These are phyloP conservation scores for Herpetotheres cachinnans DNA, from an alignment of 2,113 vertebrate species.

Conservation along the genomic window DNA sequence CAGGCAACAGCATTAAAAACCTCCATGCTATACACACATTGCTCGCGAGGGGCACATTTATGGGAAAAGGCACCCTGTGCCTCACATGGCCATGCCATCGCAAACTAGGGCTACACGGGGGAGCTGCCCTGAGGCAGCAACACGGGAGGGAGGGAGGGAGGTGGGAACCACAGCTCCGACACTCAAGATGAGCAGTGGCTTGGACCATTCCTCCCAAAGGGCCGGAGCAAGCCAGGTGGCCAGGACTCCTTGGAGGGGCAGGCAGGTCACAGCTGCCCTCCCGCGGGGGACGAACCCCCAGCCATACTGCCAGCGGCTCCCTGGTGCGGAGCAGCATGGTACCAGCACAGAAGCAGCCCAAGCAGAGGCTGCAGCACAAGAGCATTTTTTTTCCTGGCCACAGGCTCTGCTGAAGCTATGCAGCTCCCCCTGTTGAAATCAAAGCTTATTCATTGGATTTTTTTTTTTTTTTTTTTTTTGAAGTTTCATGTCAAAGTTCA, in stretches of 20 bases:
- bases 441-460: background rate
- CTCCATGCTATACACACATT: accelerated
- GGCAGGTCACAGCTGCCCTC: background rate
- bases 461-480: too few relatives aligned
- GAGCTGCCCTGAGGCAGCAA: background rate
- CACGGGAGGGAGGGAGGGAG: too few relatives aligned
- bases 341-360: accelerated
- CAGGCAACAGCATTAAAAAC: background rate
- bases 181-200: background rate
- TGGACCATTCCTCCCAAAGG: background rate
- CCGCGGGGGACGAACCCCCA: background rate
- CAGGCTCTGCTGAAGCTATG: background rate
- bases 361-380: background rate
- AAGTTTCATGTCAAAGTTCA: background rate
- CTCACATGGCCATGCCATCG: accelerated
- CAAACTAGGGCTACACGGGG: too few relatives aligned
- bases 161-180: too few relatives aligned
- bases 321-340: background rate
- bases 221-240: background rate
- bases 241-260: background rate
- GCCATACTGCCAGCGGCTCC: background rate
- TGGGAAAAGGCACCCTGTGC: too few relatives aligned
- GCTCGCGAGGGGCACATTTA: background rate
- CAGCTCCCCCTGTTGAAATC: background rate
- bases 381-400: accelerated